Evolutionary conservation across 2,888 invertebrate species (phyloP), one percentile per base, ranked within the genome.

Genomic region (Periphyllus acericola): DNA sequence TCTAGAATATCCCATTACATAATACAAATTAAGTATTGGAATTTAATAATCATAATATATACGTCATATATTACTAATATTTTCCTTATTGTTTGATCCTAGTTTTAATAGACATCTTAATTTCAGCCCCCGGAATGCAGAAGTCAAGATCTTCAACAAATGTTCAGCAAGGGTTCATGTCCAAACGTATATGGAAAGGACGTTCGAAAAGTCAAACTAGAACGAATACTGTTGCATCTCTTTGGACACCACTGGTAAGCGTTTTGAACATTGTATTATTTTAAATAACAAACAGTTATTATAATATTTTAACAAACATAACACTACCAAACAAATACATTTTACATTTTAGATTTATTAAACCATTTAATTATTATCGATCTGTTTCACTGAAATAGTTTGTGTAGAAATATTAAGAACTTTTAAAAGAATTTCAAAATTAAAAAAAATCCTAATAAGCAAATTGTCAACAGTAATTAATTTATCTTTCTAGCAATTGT

Each of bases 121-220:
- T 55, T 87, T 87, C 29, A 87, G 87, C 94, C 92, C 94, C 94
- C 92, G 94, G 94, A 92, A 96, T 96, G 96, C 96, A 96, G 94
- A 97, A 96, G 93, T 96, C 96, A 91, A 96, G 96, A 92, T 96
- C 96, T 52, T 96, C 96, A 90, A 96, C 96, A 91, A 96, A 96
- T 92, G 95, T 96, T 91, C 96, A 96, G 90, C 93, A 93, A 90
- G 93, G 94, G 79, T 94, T 96, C 92, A 96, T 96, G 90, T 94
- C 96, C 91, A 96, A 95, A 93, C 95, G 95, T 92, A 95, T 97
- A 91, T 97, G 96, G 95, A 94, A 95, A 91, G 95, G 96, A 90
- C 93, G 97, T 91, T 96, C 96, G 90, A 96, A 97, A 91, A 96
- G 96, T 91, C 95, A 96, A 90, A 95, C 95, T 90, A 93, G 96